Evolutionary conservation across 2,888 invertebrate species (phyloP), one percentile per base, ranked within the genome.

Genomic region (Philonicus albiceps): DNA sequence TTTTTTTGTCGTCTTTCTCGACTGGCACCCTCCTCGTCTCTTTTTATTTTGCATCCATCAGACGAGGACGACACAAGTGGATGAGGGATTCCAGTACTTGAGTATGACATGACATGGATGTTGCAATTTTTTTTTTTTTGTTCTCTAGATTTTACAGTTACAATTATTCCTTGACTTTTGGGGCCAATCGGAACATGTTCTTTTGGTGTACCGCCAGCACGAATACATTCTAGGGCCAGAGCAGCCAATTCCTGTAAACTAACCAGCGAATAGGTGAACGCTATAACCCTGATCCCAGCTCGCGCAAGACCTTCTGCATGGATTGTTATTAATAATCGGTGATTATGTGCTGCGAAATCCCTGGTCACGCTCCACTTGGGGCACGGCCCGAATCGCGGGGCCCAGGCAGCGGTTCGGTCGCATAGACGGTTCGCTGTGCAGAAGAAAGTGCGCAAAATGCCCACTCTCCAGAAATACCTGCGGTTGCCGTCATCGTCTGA

Each of bases 1-100:
- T 64, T 64, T 64, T 64, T 64, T 19, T 64, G 22, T 64, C 64
- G 64, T 84, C 84, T 84, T 72, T 84, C 40, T 73, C 84, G 73
- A 27, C 4, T 84, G 30, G 72, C 22, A 64, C 64, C 19, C 31
- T 84, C 40, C 27, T 73, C 31, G 27, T 73, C 43, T 73, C 83
- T 83, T 72, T 83, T 83, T n/a, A 43, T 84, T 84, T 73, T 43
- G 40, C 72, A 84, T 73, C 72, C n/a, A 73, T 34, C 27, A 84
- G 84, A 84, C 64, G 81, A 83, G 34, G 81, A 83, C 81, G 64
- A 64, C 81, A 83, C 31, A n/a, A 83, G 34, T 73, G 30, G 40
- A 73, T 84, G 43, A 84, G 73, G 43, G 84, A 84, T 84, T 84
- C 84, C 84, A 84, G 84, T 84, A 84, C 34, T 73, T 84, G 73